Percentiles rank a stretch among this genome's conserved stretches.
Conservation (phyloP, 1,140 invertebrate species). For the Glossosoma conforme region DNA sequence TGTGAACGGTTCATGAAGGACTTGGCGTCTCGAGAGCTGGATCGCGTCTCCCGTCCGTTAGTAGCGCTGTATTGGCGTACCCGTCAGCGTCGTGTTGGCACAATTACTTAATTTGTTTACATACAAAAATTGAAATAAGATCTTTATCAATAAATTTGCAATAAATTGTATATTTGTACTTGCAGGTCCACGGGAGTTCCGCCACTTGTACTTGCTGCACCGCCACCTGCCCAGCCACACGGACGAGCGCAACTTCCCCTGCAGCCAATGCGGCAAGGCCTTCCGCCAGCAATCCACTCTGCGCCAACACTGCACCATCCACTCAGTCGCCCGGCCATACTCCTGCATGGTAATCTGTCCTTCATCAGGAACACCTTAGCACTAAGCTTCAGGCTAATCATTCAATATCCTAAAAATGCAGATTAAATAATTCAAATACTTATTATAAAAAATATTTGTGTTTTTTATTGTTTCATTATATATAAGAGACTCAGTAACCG, state of each 20-base stretch:
- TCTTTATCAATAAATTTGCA: not conserved
- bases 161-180: not conserved
- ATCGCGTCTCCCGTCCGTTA: too few species aligned
- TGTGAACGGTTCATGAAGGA: too few species aligned
- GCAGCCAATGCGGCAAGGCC: conserved; percentile 71
- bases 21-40: too few species aligned
- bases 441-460: not conserved
- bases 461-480: not conserved
- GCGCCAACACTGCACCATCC: conserved; percentile 69
- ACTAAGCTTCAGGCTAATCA: not conserved
- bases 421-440: too few species aligned
- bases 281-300: conserved; percentile 73
- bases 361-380: not conserved
- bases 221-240: conserved; percentile 79
- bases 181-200: conserved; percentile 62
- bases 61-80: too few species aligned
- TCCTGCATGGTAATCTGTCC: conserved; percentile 54
- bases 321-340: conserved; percentile 65
- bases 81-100: too few species aligned
- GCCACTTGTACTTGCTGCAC: conserved; percentile 71
- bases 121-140: not conserved
- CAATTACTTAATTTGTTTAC: too few species aligned
- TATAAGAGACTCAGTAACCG: not conserved
- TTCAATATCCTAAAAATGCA: too few species aligned
- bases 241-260: conserved; percentile 78